Base-by-base conservation (phyloP, 2,797 vertebrate species). In the Taenioides sp. region DNA sequence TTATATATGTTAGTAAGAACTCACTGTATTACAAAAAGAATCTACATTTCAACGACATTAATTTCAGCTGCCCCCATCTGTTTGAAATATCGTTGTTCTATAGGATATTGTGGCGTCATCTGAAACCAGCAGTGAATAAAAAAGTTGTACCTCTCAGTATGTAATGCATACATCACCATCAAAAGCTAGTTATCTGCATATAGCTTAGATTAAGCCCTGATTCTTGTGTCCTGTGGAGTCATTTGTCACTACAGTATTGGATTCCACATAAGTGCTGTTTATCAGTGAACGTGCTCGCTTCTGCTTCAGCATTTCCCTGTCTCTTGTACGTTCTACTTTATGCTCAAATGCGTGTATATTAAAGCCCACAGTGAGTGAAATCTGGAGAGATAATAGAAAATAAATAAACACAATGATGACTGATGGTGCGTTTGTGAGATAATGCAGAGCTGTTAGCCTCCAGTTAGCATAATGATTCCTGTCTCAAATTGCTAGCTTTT, bases 161-260 rank as follows among this genome's bases (percentile, higher is more conserved):
- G 7, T 10, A 37, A 37, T 37, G 34, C 34, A 37, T 37, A 37
- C 34, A 37, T 37, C 34, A 37, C 34, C 34, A 10, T 37, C 34
- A 37, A 37, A 37, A 10, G 34, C 34, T 10, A 10, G 34, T 37
- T 37, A 37, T 37, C 34, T 37, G 34, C 34, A 37, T 34, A 34
- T 37, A 37, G 34, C 10, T 37, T 9, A 37, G 34, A 37, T 37
- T 37, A 37, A 37, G 7, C 34, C 34, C 34, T 37, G 34, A 37
- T 37, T 37, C 34, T 37, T 10, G 82, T 76, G 77, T 84, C 61
- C 72, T 50, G 54, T 54, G 52, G 88, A 87, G 77, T 77, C 72
- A 84, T 92, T 88, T 87, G 82, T 92, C 88, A 90, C 73, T 62
- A 67, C 66, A 67, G 70, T 87, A 91, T 87, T 90, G 81, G 75